A percentile compares a stretch with the other conserved stretches of the same genome.
phyloP scores from a whole-genome alignment of 2,888 invertebrate genomes.

The Conops quadrifasciatus region DNA sequence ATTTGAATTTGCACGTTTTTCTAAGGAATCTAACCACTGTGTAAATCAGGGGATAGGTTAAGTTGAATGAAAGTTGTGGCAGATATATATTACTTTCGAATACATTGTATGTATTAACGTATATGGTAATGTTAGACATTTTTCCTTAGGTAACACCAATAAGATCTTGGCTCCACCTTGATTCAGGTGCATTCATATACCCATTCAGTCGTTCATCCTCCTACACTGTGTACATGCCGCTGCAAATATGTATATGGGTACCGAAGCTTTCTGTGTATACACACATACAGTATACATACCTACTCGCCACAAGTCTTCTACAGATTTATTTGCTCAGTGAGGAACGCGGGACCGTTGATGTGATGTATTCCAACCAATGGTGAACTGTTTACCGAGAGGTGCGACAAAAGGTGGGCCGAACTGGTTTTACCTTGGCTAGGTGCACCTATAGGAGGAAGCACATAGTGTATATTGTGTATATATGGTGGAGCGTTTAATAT shows the following conservation, averaged over 20 bases:
- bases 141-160: conserved; percentile 57
- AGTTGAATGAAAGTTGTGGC: too few species aligned
- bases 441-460: conserved; percentile 30
- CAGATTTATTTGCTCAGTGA: conserved; percentile 21
- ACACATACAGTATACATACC: conserved; percentile 36
- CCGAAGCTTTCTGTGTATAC: conserved; percentile 16
- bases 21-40: too few species aligned
- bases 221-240: conserved; percentile 14
- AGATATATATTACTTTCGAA: too few species aligned
- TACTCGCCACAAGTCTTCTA: conserved; percentile 34
- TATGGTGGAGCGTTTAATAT: background rate
- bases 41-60: too few species aligned
- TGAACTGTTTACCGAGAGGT: conserved; percentile 63
- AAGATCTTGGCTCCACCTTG: conserved; percentile 58
- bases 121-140: background rate
- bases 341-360: conserved; percentile 42
- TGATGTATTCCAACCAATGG: conserved; percentile 66
- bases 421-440: conserved; percentile 25
- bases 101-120: background rate
- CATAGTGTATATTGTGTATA: background rate
- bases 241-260: conserved; percentile 18
- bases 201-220: conserved; percentile 25
- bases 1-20: too few species aligned
- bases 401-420: conserved; percentile 50
- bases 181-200: conserved; percentile 41